Evolutionary conservation across 1,140 invertebrate genomes (phyloP), one percentile per base, ranked within the genome.

Genomic region (Homalodisca vitripennis): DNA sequence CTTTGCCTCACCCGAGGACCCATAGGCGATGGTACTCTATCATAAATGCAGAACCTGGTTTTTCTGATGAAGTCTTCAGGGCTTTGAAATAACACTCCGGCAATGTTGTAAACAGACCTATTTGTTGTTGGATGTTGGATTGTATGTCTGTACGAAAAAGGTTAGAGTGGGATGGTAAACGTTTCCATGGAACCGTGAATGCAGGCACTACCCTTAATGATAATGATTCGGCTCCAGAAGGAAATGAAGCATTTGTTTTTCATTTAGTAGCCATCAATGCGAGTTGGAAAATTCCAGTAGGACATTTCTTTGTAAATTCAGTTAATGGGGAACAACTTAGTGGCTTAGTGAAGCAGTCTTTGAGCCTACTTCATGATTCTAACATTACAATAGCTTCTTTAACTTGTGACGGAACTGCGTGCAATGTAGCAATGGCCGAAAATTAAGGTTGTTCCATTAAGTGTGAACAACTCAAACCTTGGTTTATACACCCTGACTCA

Each of bases 11-110:
- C 75, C 75, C 75, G 20, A 72, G 71, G 20, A 80, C 77, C 6
- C 66, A 82, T 32, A 69, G 64, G n/a, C 77, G 74, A 48, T 82
- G 79, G 79, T 81, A 81, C 70, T 29, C 67, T 53, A 72, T 66
- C 31, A 74, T 78, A 17, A 71, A 80, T 70, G 78, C 76, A 20
- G 65, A 71, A 46, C 78, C 79, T 62, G 79, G 79, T 6, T 80
- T 80, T 70, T 78, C 74, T 14, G 55, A 71, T 72, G 76, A 81
- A 73, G 71, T 77, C 41, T 76, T 82, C 29, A 24, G 74, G 22
- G 71, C 72, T 65, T 71, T 81, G 53, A 76, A 77, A 74, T 47
- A 70, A 27, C 41, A 67, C 48, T 55, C 12, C 20, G 29, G 24
- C 24, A 67, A 55, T 27, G 30, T 13, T 24, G 20, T 14, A 55